A percentile compares a stretch with the other conserved stretches of the same genome.
phyloP scores from a whole-genome alignment of 1,140 invertebrate genomes.

The Lasioglossum baleicum region DNA sequence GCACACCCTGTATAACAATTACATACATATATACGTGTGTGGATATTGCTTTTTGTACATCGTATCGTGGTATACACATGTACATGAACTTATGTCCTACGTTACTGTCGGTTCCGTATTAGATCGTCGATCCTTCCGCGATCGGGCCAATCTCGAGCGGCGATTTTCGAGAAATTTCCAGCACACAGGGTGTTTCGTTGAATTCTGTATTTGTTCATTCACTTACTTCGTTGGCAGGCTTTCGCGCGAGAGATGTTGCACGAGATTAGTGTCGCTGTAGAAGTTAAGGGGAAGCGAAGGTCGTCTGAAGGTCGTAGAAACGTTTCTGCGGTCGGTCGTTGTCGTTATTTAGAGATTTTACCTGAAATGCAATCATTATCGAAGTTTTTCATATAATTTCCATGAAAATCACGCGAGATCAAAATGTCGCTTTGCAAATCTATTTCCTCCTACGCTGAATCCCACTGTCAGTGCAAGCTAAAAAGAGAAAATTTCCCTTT shows the following conservation, averaged over 20 bases:
- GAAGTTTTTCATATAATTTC: not conserved
- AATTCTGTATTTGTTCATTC: no score
- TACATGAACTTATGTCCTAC: slow-evolving; percentile 40
- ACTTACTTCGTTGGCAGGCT: no score
- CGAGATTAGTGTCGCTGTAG: no score
- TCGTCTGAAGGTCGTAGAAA: no score
- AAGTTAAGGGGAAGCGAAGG: no score
- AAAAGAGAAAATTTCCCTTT: no score
- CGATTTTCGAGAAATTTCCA: slow-evolving; percentile 23
- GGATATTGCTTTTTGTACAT: slow-evolving; percentile 68
- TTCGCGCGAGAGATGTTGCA: no score
- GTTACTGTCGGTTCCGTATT: not conserved
- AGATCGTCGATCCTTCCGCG: slow-evolving; percentile 23
- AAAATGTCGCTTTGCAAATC: not conserved
- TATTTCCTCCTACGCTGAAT: not conserved
- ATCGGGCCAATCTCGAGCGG: slow-evolving; percentile 22
- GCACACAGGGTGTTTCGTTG: not conserved
- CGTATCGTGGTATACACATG: slow-evolving; percentile 57
- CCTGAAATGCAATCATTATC: not conserved
- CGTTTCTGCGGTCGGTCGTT: no score
- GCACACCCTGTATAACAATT: slow-evolving; percentile 22
- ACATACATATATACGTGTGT: slow-evolving; percentile 9
- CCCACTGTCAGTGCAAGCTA: not conserved
- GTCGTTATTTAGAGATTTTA: no score
- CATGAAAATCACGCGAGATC: no score